Conservation (phyloP, 2,797 vertebrate species). For the Poeciliopsis turneri region DNA sequence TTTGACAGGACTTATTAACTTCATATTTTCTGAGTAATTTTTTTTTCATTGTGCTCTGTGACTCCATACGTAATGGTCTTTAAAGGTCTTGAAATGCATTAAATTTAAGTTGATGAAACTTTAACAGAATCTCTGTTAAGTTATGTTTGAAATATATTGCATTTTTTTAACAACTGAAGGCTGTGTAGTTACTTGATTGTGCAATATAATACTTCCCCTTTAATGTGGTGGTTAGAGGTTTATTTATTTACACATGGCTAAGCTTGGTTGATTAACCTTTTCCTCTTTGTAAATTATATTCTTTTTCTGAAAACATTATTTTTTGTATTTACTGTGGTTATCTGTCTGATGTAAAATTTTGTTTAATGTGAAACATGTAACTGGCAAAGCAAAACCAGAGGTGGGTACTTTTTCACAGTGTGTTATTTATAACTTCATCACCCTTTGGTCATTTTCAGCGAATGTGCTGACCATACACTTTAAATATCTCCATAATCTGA, state of each 20-base stretch:
- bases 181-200: no score
- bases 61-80: no score
- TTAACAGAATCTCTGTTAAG: no score
- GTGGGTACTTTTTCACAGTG: not conserved
- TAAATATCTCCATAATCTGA: conserved; percentile 32
- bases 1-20: no score
- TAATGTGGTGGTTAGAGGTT: not conserved
- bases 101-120: no score
- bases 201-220: no score
- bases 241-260: not conserved
- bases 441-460: conserved; percentile 33
- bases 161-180: no score
- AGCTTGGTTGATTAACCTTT: not conserved
- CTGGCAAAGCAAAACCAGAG: not conserved
- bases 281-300: not conserved
- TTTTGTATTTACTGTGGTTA: not conserved
- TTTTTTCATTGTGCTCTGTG: no score
- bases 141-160: no score
- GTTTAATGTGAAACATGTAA: not conserved
- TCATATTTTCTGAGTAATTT: no score
- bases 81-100: no score
- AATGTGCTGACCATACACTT: conserved; percentile 47
- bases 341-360: not conserved
- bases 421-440: conserved; percentile 16
- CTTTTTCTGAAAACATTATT: not conserved